A percentile compares a stretch with the other conserved stretches of the same genome.
Conservation (phyloP, 2,797 vertebrate species). For the Champsocephalus gunnari region DNA sequence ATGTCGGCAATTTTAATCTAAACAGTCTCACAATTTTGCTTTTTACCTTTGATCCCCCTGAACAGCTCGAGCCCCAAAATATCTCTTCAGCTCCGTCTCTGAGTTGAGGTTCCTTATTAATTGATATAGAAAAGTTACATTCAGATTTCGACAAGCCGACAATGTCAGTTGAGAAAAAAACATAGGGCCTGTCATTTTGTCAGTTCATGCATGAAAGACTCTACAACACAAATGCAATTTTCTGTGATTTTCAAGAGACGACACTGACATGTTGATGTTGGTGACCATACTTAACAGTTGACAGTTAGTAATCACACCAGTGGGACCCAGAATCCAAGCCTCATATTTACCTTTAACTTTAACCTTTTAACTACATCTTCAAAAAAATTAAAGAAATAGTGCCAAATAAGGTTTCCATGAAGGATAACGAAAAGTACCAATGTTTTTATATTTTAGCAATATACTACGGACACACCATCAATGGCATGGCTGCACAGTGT, state of each 20-base stretch:
- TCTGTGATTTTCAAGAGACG: neutral
- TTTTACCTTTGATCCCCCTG: slow-evolving; percentile 95
- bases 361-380: neutral
- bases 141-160: neutral
- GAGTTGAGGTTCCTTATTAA: slow-evolving; percentile 92
- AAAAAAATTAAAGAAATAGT: neutral
- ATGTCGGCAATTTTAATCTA: neutral
- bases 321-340: neutral
- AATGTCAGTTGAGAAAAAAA: neutral
- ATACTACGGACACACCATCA: neutral
- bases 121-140: slow-evolving; percentile 22
- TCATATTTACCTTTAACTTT: neutral
- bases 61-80: slow-evolving; percentile 95
- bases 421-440: neutral
- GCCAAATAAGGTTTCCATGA: neutral
- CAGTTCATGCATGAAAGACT: neutral
- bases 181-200: neutral
- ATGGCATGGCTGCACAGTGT: neutral
- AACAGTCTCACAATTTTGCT: slow-evolving; percentile 8
- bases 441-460: neutral
- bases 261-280: neutral
- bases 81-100: slow-evolving; percentile 96
- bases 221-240: neutral
- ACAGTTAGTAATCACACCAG: neutral
- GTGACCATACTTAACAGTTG: neutral